Evolutionary conservation across 2,113 vertebrate genomes (phyloP).

Genomic region (Corvus moneduloides): DNA sequence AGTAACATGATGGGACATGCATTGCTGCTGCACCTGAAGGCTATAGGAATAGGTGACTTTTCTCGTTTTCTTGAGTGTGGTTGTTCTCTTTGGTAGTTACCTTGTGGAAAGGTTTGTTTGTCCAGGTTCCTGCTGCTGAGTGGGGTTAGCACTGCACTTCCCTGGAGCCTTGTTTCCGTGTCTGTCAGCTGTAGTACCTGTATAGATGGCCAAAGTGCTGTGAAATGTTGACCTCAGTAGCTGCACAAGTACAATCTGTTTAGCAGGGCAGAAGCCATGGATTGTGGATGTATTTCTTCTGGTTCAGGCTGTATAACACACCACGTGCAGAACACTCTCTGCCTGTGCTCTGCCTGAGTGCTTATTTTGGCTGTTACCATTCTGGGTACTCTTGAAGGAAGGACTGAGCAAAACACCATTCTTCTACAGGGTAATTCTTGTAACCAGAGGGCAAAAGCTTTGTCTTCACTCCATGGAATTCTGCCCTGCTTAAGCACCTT

Average conservation of each 20-base stretch:
- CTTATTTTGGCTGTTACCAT: background rate
- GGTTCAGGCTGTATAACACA: background rate
- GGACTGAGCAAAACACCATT: background rate
- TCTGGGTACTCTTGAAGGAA: background rate
- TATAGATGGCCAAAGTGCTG: background rate
- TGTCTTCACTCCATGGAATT: background rate
- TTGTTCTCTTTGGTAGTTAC: conserved; percentile 46
- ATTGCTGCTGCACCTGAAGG: conserved; percentile 65
- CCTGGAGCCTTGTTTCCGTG: background rate
- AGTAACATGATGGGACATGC: conserved; percentile 65
- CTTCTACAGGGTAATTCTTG: background rate
- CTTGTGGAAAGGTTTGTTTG: conserved; percentile 52
- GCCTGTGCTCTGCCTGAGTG: background rate
- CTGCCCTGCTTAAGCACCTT: conserved; percentile 28
- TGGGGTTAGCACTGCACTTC: background rate
- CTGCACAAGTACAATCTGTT: background rate
- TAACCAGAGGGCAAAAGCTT: background rate
- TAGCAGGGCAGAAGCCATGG: conserved; percentile 1
- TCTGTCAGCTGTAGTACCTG: conserved; percentile 33
- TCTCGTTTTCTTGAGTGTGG: conserved; percentile 60
- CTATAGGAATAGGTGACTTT: conserved; percentile 69
- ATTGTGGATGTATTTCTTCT: background rate
- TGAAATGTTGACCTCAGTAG: background rate
- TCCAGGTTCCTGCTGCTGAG: conserved; percentile 32
- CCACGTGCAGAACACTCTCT: background rate